phyloP scores from a whole-genome alignment of 2,797 vertebrate genomes.

The Acrocephalus scirpaceus region DNA sequence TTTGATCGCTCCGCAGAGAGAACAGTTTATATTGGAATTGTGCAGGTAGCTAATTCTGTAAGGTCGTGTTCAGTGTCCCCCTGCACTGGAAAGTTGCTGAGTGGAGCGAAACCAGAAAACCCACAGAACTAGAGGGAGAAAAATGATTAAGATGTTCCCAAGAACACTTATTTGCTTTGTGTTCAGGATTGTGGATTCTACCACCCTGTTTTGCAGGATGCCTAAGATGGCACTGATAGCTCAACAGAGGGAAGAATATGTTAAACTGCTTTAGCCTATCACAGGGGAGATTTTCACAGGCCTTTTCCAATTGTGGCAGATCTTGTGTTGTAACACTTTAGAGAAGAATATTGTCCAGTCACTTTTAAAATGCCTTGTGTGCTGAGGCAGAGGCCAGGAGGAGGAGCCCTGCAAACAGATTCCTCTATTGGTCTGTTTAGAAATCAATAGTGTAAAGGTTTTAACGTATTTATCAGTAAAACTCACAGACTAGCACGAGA shows the following conservation, averaged over 20 bases:
- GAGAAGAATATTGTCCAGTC: neutral
- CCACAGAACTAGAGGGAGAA: neutral
- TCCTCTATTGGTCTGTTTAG: neutral
- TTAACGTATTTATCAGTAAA: neutral
- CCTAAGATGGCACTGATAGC: neutral
- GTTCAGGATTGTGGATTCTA: neutral
- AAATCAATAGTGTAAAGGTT: neutral
- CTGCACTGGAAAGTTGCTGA: neutral
- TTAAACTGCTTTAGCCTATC: neutral
- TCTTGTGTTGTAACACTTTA: neutral
- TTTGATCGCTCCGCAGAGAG: neutral
- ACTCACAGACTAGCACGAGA: neutral
- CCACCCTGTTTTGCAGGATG: neutral
- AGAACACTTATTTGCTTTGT: neutral
- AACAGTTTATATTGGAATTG: neutral
- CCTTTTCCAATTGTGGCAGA: neutral
- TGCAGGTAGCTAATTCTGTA: conserved; percentile 39
- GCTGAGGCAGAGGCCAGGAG: neutral
- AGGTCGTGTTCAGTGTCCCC: neutral
- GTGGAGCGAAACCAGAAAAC: neutral
- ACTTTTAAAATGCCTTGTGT: neutral
- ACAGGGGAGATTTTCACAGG: neutral
- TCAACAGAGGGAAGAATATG: neutral
- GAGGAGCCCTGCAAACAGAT: neutral
- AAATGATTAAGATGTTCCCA: conserved; percentile 3